phyloP scores from a whole-genome alignment of 2,888 invertebrate genomes.

The Nipponacmea schrenckii region DNA sequence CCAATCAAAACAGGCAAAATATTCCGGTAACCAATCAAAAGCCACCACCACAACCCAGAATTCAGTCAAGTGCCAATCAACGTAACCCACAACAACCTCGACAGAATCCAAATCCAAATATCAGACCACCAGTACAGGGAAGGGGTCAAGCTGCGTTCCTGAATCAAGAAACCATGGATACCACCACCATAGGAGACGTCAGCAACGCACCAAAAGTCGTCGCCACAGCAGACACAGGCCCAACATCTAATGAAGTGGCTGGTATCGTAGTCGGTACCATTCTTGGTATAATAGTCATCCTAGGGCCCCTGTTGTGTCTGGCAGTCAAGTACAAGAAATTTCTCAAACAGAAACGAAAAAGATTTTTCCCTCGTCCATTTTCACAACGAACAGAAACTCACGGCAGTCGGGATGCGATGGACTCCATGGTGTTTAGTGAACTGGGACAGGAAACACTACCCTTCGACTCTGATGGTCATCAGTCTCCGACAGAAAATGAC shows the following conservation, averaged over 20 bases:
- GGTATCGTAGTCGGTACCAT: constrained; percentile 51
- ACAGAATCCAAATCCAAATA: neutral
- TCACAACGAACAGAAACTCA: constrained; percentile 28
- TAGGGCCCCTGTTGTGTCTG: constrained; percentile 54
- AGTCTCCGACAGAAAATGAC: neutral
- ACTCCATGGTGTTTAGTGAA: constrained; percentile 54
- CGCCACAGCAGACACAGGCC: constrained; percentile 9
- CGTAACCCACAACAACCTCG: neutral
- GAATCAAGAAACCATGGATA: neutral
- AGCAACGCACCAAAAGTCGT: neutral
- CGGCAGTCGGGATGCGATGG: constrained; percentile 37
- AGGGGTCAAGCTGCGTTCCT: neutral
- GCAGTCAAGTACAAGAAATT: constrained; percentile 47
- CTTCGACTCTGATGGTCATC: neutral
- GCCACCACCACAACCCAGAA: neutral
- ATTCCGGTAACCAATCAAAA: neutral
- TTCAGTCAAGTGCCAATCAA: neutral
- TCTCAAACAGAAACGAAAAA: constrained; percentile 36
- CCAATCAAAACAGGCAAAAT: neutral
- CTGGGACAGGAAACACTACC: constrained; percentile 36
- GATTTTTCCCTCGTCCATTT: constrained; percentile 26
- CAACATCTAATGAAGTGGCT: constrained; percentile 30
- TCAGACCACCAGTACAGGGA: neutral
- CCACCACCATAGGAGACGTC: neutral
- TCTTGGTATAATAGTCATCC: constrained; percentile 47